phyloP scores from a whole-genome alignment of 2,888 invertebrate genomes.

The Sipha maydis region DNA sequence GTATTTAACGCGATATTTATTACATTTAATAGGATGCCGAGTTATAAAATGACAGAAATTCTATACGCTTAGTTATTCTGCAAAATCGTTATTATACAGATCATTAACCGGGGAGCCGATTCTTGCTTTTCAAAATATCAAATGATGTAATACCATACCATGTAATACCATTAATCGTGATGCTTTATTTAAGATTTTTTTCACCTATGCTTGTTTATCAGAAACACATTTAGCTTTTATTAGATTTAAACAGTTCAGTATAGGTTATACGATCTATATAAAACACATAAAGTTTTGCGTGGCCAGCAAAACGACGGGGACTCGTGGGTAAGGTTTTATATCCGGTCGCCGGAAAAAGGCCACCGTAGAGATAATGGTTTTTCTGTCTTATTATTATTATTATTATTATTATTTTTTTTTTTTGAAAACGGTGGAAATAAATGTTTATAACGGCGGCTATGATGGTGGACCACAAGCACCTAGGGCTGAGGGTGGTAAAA shows the following conservation, averaged over 20 bases:
- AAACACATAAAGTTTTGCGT: slow-evolving; percentile 26
- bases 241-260: not conserved
- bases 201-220: not conserved
- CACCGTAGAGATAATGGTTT: slow-evolving; percentile 61
- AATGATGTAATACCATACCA: not conserved
- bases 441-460: slow-evolving; percentile 36
- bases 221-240: slow-evolving; percentile 11
- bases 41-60: not conserved
- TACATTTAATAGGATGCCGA: not conserved
- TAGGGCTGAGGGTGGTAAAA: slow-evolving; percentile 44
- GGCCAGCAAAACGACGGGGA: slow-evolving; percentile 14
- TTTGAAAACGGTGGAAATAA: slow-evolving; percentile 52
- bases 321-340: slow-evolving; percentile 39
- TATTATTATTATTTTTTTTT: slow-evolving; percentile 47
- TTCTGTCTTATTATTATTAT: slow-evolving; percentile 46
- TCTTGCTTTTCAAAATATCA: not conserved
- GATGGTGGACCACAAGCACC: slow-evolving; percentile 29
- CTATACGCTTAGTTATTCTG: not conserved
- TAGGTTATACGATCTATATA: slow-evolving; percentile 13
- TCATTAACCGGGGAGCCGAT: not conserved
- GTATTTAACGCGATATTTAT: too few relatives aligned
- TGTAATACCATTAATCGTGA: not conserved
- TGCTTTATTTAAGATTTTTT: not conserved
- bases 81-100: not conserved
- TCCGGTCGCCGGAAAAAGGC: slow-evolving; percentile 57